Evolutionary conservation across 1,140 invertebrate genomes (phyloP).

Genomic region (Neotoxoptera formosana): DNA sequence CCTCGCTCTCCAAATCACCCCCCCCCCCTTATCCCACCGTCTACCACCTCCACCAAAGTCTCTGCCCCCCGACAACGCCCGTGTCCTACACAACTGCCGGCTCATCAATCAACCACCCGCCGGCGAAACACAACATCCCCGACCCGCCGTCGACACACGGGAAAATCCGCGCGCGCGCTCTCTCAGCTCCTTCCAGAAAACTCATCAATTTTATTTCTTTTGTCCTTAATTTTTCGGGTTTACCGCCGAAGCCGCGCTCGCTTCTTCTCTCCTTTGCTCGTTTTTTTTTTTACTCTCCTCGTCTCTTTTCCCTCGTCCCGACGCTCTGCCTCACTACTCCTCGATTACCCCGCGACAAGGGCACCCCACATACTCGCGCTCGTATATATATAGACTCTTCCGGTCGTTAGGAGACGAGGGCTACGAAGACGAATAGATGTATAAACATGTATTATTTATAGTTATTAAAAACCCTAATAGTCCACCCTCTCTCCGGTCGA

Average conservation of each 20-base stretch:
- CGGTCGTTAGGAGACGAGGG: not conserved
- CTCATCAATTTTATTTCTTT: constrained; percentile 57
- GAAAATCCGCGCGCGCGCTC: not conserved
- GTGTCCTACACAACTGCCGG: constrained; percentile 23
- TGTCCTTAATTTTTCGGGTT: constrained; percentile 56
- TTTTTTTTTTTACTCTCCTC: not conserved
- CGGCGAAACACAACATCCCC: not conserved
- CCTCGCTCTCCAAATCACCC: not conserved
- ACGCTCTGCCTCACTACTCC: not conserved
- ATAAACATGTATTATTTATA: not conserved
- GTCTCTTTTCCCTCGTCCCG: not conserved
- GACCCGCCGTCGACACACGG: not conserved
- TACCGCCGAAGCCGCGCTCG: not conserved
- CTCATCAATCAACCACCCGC: constrained; percentile 54
- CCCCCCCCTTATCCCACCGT: too few species aligned
- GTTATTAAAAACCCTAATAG: not conserved
- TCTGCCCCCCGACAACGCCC: not conserved
- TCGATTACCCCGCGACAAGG: not conserved
- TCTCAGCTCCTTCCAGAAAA: not conserved
- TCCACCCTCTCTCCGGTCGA: not conserved
- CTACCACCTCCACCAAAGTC: not conserved
- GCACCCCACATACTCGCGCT: not conserved
- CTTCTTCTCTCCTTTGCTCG: not conserved
- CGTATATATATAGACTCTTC: not conserved
- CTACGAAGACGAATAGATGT: not conserved